These are phyloP conservation scores for Nematostella vectensis DNA, from an alignment of 92 coral and sea anemone species.

Conservation along the genomic window DNA sequence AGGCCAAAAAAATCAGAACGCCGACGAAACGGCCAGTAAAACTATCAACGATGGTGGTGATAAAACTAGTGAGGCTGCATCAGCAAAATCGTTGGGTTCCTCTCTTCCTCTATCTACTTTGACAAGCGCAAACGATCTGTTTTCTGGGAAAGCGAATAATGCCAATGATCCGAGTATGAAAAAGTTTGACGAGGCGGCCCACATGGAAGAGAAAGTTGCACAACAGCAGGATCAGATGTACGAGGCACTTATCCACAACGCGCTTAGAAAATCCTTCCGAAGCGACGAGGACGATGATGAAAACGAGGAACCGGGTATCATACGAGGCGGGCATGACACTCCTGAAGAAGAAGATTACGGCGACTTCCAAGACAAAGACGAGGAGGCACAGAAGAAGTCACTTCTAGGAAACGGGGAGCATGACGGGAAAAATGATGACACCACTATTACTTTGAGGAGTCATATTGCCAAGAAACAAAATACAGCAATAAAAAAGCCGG, in stretches of 20 bases:
- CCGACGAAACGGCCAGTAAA: not conserved
- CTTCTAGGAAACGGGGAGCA: not conserved
- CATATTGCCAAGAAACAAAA: too few species aligned
- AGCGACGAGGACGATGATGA: constrained; percentile 44
- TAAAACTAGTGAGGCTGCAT: not conserved
- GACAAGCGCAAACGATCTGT: not conserved
- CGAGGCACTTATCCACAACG: constrained; percentile 45
- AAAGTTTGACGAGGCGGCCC: constrained; percentile 69
- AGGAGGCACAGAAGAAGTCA: constrained; percentile 35
- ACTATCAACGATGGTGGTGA: not conserved
- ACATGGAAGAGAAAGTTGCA: constrained; percentile 81
- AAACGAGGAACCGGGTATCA: constrained; percentile 37
- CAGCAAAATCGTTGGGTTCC: not conserved
- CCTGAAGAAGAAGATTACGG: constrained; percentile 56
- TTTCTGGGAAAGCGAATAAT: not conserved
- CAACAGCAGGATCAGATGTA: constrained; percentile 78
- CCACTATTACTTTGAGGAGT: too few species aligned
- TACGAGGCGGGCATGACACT: constrained; percentile 14
- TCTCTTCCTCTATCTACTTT: constrained; percentile 10
- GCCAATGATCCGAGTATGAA: constrained; percentile 37
- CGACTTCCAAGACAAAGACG: constrained; percentile 80
- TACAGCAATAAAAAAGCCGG: too few species aligned
- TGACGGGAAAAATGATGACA: too few species aligned
- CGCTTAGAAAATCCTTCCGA: constrained; percentile 24
- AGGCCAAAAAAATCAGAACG: not conserved